Base-by-base conservation (phyloP, 2,888 invertebrate genomes). In the Aspidiotus destructor region DNA sequence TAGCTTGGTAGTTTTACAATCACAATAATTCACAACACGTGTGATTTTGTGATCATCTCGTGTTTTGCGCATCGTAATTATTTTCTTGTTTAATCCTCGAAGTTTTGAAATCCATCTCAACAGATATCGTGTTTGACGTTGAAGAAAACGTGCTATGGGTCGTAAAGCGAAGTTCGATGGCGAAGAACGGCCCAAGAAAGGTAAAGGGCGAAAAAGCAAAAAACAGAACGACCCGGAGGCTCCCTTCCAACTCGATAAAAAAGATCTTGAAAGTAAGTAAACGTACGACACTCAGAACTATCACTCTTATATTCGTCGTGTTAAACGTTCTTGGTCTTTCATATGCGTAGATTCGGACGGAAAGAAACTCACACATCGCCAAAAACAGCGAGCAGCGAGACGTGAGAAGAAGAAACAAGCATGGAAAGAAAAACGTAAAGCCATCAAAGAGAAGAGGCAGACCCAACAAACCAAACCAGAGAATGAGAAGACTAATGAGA, bases 221-320 rank as follows among this genome's bases (percentile, higher is more conserved):
- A 95, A 94, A 76, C 95, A 95, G 76, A 84, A 85, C 57, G 86
- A 88, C 73, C 94, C 95, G 1, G 80, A 81, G 61, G 85, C 87
- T 75, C 82, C 83, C 70, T 83, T 83, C 75, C 80, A 81, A 70
- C 73, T 82, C 54, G 71, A 72, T 61, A 70, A 70, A 57, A 15
- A 42, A 40, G 60, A 17, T 15, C 8, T 67, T 48, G 17, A 67
- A 48, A 42, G 67, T 67, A 41, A 52, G 67, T 67, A 15, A 64
- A 42, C 11, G 10, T 13, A 48, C 6, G 48, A 11, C 10, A 13
- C 2, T 10, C 7, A 16, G 41, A 40, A 11, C 15, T 28, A 28
- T 28, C 5, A 28, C 28, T 28, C 1, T 28, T 5, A 5, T 28
- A 28, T 1, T 28, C 28, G 28, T 28, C 28, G 3, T 48, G n/a